A percentile compares a stretch with the other conserved stretches of the same genome.
phyloP scores from a whole-genome alignment of 2,113 vertebrate genomes.

The Neogale vison region DNA sequence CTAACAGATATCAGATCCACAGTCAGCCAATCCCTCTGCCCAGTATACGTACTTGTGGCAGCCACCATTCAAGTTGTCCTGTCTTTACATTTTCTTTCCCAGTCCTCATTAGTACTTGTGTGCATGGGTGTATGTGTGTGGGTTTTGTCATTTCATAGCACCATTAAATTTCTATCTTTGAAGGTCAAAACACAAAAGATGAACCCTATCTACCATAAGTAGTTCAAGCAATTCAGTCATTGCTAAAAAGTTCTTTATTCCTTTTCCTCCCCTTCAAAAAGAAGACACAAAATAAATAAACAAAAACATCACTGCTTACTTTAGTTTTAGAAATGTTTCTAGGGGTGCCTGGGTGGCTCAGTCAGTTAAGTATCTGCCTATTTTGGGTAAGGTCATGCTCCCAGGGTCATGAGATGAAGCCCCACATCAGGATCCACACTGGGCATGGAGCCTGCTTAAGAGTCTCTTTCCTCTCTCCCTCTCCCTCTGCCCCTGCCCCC shows the following conservation, averaged over 20 bases:
- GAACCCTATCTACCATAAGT: neutral
- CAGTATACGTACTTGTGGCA: neutral
- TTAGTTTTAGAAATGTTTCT: slow-evolving; percentile 3
- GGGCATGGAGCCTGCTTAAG: neutral
- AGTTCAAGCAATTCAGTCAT: neutral
- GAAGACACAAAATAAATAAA: neutral
- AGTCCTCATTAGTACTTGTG: neutral
- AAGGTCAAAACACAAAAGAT: slow-evolving; percentile 36
- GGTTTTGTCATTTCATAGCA: neutral
- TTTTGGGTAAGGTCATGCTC: neutral
- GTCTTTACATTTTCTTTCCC: neutral
- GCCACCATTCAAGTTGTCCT: neutral
- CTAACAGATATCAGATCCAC: neutral
- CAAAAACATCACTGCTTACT: neutral
- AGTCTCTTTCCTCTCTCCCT: neutral
- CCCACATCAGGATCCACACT: neutral
- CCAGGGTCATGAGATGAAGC: neutral
- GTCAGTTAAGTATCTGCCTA: neutral
- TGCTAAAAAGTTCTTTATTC: neutral
- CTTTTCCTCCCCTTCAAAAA: neutral
- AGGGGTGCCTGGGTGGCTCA: neutral
- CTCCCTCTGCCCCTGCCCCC: neutral
- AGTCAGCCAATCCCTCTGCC: neutral
- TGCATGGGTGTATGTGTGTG: neutral
- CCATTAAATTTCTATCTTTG: neutral